Evolutionary conservation across 1,140 invertebrate species (phyloP).

Genomic region (Drosophila punjabiensis): DNA sequence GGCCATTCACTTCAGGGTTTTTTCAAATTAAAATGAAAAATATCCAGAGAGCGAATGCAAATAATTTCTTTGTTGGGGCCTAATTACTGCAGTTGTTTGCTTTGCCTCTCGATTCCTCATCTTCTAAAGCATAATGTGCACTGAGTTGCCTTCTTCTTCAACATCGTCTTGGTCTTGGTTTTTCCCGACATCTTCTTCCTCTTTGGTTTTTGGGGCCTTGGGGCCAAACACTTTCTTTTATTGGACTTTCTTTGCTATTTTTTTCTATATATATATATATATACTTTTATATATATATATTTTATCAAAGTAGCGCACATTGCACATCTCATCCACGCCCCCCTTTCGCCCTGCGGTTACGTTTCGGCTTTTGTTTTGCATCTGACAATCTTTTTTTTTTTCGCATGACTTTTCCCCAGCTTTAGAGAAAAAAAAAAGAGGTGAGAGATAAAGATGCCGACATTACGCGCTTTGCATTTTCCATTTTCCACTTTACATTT

Average conservation of each 20-base stretch:
- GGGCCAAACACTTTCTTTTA: slow-evolving; percentile 80
- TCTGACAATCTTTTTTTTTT: slow-evolving; percentile 54
- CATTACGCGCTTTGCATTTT: slow-evolving; percentile 69
- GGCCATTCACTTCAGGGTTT: slow-evolving; percentile 10
- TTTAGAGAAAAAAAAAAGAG: slow-evolving; percentile 12
- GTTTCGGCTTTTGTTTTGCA: slow-evolving; percentile 71
- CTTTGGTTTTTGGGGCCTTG: slow-evolving; percentile 56
- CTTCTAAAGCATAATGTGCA: slow-evolving; percentile 60
- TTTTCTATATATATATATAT: slow-evolving; percentile 25
- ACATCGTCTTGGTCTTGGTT: neutral
- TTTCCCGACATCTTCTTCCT: slow-evolving; percentile 18
- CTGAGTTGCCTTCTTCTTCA: slow-evolving; percentile 4
- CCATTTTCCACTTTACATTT: slow-evolving; percentile 57
- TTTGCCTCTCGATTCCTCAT: slow-evolving; percentile 36
- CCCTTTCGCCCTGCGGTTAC: slow-evolving; percentile 43
- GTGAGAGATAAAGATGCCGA: slow-evolving; percentile 62
- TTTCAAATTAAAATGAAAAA: slow-evolving; percentile 38
- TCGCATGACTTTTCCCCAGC: slow-evolving; percentile 58
- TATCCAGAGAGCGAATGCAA: slow-evolving; percentile 36
- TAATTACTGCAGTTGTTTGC: slow-evolving; percentile 72
- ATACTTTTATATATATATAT: slow-evolving; percentile 26
- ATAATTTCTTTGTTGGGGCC: slow-evolving; percentile 47
- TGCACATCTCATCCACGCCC: slow-evolving; percentile 46
- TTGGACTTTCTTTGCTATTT: slow-evolving; percentile 60
- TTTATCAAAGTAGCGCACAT: slow-evolving; percentile 60